Conservation (phyloP, 2,113 vertebrate genomes). For the Tiliqua scincoides region DNA sequence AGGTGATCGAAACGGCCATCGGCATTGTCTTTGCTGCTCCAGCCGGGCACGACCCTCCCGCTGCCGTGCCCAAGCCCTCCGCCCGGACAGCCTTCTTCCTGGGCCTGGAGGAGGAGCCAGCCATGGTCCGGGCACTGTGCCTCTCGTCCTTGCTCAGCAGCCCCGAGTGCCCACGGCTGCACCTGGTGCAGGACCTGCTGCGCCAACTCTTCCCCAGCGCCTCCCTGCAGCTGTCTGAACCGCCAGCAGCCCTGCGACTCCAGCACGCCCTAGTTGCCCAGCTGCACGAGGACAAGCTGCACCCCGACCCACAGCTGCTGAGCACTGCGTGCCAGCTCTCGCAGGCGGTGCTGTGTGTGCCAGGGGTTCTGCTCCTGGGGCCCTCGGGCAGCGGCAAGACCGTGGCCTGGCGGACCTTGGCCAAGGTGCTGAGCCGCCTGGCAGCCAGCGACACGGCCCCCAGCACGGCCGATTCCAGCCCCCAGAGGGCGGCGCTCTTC, state of each 20-base stretch:
- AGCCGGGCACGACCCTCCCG: fast-evolving
- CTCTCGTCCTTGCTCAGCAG: constrained; percentile 61
- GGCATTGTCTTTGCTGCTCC: not conserved
- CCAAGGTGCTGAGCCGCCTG: constrained; percentile 75
- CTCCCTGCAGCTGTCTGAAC: constrained; percentile 47
- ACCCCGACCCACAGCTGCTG: constrained; percentile 62
- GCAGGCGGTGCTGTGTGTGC: constrained; percentile 71
- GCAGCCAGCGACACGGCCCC: constrained; percentile 34
- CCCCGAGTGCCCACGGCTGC: constrained; percentile 51
- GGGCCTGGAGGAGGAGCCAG: constrained; percentile 74
- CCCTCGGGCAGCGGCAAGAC: constrained; percentile 86
- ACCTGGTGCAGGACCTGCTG: constrained; percentile 71
- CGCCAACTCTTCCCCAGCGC: constrained; percentile 75
- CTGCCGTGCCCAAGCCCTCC: not conserved
- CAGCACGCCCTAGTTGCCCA: constrained; percentile 69
- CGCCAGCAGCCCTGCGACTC: constrained; percentile 44
- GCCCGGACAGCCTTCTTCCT: not conserved
- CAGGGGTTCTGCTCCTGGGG: constrained; percentile 80
- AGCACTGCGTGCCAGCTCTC: constrained; percentile 73
- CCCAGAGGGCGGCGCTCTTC: not conserved
- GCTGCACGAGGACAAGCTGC: constrained; percentile 67
- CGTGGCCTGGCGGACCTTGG: constrained; percentile 77
- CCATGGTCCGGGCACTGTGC: constrained; percentile 76
- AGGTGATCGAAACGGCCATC: constrained; percentile 69
- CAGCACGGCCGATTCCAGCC: fast-evolving